Conservation (phyloP, 2,888 invertebrate genomes). For the Oscheius onirici region DNA sequence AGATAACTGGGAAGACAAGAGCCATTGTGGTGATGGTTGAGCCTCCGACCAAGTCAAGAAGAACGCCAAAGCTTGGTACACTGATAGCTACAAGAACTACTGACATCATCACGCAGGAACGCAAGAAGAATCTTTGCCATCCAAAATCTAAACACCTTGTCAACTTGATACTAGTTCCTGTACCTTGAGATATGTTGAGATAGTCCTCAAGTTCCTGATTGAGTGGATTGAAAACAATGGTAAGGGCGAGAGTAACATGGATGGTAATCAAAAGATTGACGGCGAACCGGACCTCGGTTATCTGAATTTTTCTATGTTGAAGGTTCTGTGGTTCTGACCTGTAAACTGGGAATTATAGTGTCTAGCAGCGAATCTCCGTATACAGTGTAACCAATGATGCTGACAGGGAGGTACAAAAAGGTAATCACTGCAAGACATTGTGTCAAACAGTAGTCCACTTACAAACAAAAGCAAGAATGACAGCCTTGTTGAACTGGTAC, state of each 20-base stretch:
- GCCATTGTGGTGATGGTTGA: constrained; percentile 68
- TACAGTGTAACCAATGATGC: constrained; percentile 55
- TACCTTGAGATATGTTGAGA: constrained; percentile 59
- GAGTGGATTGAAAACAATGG: constrained; percentile 65
- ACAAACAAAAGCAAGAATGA: constrained; percentile 72
- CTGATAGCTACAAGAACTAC: constrained; percentile 65
- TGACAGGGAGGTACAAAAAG: constrained; percentile 62
- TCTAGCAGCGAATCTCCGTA: constrained; percentile 64
- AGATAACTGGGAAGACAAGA: constrained; percentile 62
- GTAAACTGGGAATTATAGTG: constrained; percentile 54
- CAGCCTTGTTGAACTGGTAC: constrained; percentile 80
- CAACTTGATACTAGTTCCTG: too few species aligned
- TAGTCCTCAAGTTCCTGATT: constrained; percentile 66
- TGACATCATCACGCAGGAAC: constrained; percentile 59
- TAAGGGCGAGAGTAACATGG: constrained; percentile 63
- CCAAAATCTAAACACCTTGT: constrained; percentile 42
- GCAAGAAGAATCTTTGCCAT: constrained; percentile 51
- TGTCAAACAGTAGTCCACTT: not conserved
- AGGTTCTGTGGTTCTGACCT: constrained; percentile 1
- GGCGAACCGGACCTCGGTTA: constrained; percentile 53
- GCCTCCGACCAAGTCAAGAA: constrained; percentile 62
- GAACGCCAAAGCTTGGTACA: constrained; percentile 65
- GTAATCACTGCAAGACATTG: constrained; percentile 52
- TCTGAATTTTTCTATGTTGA: constrained; percentile 36
- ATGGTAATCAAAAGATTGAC: constrained; percentile 63